Percentiles rank a stretch among this genome's conserved stretches.
These are phyloP conservation scores for Zoanthus sansibaricus DNA, from an alignment of 92 coral and sea anemone genomes.

Conservation along the genomic window DNA sequence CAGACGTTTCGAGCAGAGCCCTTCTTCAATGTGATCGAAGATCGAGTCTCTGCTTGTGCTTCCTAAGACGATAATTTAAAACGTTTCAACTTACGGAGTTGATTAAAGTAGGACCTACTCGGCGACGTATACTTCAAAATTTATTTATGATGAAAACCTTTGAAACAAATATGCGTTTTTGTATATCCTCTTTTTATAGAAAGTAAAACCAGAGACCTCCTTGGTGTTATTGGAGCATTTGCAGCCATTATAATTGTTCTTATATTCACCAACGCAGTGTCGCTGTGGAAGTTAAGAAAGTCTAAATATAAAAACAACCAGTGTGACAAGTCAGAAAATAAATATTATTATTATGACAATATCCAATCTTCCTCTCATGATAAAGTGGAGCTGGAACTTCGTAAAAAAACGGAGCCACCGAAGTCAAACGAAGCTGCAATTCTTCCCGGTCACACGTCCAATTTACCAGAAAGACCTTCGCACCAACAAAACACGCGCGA, in stretches of 20 bases:
- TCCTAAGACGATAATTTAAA: too few species aligned
- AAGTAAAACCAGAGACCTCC: not conserved
- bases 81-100: too few species aligned
- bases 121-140: too few species aligned
- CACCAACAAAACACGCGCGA: not conserved
- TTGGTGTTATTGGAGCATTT: not conserved
- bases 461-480: not conserved
- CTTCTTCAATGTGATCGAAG: too few species aligned
- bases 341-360: not conserved
- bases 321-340: not conserved
- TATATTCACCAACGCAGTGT: not conserved
- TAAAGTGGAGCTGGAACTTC: not conserved
- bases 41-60: too few species aligned
- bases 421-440: not conserved
- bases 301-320: not conserved
- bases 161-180: too few species aligned
- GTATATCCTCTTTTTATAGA: not conserved
- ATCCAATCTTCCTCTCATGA: not conserved
- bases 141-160: too few species aligned
- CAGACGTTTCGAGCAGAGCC: too few species aligned
- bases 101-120: too few species aligned
- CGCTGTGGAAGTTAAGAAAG: constrained; percentile 10
- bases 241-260: constrained; percentile 5
- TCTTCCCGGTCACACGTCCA: not conserved
- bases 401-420: not conserved